phyloP scores from a whole-genome alignment of 1,140 invertebrate species.

The Dendroctonus ponderosae region DNA sequence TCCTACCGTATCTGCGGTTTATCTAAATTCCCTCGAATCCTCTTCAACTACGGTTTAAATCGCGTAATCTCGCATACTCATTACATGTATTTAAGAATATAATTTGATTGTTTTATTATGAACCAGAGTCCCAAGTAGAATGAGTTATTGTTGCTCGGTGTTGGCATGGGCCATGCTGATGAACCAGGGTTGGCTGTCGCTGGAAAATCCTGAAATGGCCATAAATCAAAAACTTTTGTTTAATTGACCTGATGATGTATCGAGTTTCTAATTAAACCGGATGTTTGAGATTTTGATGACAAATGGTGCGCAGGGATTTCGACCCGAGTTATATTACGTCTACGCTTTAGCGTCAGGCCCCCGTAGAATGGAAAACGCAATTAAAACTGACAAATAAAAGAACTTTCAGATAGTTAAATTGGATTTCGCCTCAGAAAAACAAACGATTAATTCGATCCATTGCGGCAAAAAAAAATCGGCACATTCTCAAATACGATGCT shows the following conservation, averaged over 20 bases:
- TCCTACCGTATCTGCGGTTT: no score
- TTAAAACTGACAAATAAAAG: conserved; percentile 24
- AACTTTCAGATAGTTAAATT: conserved; percentile 30
- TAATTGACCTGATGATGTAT: conserved; percentile 34
- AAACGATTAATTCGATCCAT: no score
- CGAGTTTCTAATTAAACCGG: conserved; percentile 35
- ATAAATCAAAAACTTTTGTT: conserved; percentile 35
- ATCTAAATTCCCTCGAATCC: no score
- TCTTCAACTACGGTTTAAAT: no score
- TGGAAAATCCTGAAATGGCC: conserved; percentile 16
- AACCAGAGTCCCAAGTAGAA: no score
- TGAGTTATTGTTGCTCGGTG: no score
- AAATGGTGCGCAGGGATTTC: conserved; percentile 29
- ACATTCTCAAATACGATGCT: no score
- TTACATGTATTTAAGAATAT: no score
- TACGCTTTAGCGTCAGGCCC: conserved; percentile 1
- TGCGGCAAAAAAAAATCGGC: no score
- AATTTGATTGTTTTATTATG: no score
- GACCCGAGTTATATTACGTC: conserved; percentile 25
- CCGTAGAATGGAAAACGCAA: conserved; percentile 23
- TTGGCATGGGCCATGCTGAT: not conserved
- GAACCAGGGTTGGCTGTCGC: not conserved
- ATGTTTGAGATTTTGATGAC: conserved; percentile 34
- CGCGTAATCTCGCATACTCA: no score
- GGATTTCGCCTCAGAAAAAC: conserved; percentile 12